Conservation (phyloP, 2,888 invertebrate genomes). For the Vannuccia rotundouncinata region DNA sequence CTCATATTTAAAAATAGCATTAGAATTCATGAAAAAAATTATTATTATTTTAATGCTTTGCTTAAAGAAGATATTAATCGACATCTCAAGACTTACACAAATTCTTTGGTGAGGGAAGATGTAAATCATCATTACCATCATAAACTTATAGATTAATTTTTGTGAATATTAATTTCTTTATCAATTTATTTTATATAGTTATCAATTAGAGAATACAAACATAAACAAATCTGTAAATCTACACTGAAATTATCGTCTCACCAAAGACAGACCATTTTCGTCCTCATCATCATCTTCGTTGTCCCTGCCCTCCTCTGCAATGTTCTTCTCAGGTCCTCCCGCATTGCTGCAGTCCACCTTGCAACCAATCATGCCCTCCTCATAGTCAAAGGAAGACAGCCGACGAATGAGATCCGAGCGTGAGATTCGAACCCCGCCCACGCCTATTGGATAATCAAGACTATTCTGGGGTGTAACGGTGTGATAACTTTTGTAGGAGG, state of each 20-base stretch:
- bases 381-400: not conserved
- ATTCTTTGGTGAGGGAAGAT: no score
- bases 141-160: no score
- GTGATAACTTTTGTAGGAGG: slow-evolving; percentile 44
- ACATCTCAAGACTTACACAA: no score
- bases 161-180: no score
- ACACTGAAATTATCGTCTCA: not conserved
- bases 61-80: no score
- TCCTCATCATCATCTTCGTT: not conserved
- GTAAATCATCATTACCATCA: no score
- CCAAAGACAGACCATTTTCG: not conserved
- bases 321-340: not conserved
- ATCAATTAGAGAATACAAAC: no score
- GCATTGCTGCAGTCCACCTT: not conserved
- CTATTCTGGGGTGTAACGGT: slow-evolving; percentile 46
- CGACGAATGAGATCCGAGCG: not conserved
- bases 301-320: not conserved
- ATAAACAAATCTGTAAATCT: not conserved
- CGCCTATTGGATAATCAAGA: not conserved
- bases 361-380: not conserved
- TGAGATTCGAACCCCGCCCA: not conserved
- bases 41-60: no score
- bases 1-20: not conserved
- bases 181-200: no score
- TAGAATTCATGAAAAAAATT: not conserved